Percentiles rank a stretch among this genome's conserved stretches.
phyloP scores from a whole-genome alignment of 1,140 invertebrate genomes.

The Xylocopa sonorina region DNA sequence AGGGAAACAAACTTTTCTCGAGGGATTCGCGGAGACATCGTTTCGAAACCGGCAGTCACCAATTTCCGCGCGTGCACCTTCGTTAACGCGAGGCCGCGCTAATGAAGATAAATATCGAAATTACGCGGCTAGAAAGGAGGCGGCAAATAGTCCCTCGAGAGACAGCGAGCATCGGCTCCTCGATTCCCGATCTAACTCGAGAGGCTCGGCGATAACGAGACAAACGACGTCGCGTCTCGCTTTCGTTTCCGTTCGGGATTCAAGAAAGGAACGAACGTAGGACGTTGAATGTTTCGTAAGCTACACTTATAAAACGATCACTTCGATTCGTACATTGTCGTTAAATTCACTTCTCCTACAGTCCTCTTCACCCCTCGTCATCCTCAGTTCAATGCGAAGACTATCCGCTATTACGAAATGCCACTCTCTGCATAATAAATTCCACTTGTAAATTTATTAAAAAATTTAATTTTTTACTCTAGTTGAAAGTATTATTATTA shows the following conservation, averaged over 20 bases:
- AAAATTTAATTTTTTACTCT: too few species aligned
- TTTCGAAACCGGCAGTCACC: background rate
- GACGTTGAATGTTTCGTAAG: background rate
- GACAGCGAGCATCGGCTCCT: background rate
- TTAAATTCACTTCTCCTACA: background rate
- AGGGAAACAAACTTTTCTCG: too few species aligned
- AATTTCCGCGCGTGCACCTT: slow-evolving; percentile 3
- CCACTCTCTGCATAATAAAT: too few species aligned
- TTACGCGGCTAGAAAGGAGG: slow-evolving; percentile 18
- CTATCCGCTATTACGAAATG: too few species aligned
- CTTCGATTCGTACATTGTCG: background rate
- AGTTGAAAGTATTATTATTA: too few species aligned
- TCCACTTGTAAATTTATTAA: too few species aligned
- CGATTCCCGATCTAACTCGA: background rate
- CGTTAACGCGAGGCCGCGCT: slow-evolving; percentile 1
- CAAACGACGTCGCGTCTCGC: background rate
- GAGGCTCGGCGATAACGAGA: slow-evolving; percentile 3
- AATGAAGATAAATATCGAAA: slow-evolving; percentile 35
- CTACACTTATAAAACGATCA: background rate
- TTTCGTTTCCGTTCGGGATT: slow-evolving; percentile 14
- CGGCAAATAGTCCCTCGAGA: background rate
- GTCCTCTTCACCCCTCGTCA: too few species aligned
- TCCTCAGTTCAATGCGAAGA: background rate
- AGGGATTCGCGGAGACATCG: background rate
- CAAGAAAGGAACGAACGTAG: background rate